phyloP scores from a whole-genome alignment of 2,113 vertebrate species.

The Jacana jacana region DNA sequence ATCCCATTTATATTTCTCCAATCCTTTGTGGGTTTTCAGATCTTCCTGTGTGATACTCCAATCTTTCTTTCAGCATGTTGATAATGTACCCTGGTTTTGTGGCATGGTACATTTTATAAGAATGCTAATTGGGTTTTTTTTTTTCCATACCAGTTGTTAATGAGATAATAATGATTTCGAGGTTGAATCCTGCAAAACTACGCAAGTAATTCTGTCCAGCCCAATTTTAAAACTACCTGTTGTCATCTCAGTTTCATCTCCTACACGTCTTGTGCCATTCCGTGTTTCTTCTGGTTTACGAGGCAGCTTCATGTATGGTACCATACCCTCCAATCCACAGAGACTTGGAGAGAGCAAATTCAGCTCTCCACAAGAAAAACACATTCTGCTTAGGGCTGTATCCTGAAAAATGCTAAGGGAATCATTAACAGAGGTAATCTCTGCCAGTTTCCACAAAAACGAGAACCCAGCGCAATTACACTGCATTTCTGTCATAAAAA shows the following conservation, averaged over 20 bases:
- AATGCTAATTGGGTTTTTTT: fast-evolving
- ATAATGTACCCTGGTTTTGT: not conserved
- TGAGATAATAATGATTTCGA: not conserved
- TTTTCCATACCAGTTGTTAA: not conserved
- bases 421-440: not conserved
- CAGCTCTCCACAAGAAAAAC: not conserved
- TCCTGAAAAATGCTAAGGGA: not conserved
- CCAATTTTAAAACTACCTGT: not conserved
- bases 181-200: not conserved
- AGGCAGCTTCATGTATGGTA: not conserved
- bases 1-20: not conserved
- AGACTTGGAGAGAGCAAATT: not conserved
- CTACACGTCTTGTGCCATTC: not conserved
- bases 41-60: not conserved
- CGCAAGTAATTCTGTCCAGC: not conserved
- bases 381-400: not conserved
- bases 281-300: not conserved
- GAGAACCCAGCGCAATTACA: not conserved
- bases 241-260: not conserved
- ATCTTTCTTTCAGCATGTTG: not conserved
- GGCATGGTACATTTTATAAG: not conserved
- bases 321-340: not conserved
- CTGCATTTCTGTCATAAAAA: not conserved
- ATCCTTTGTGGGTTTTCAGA: not conserved
- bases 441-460: not conserved